Conservation (phyloP, 2,113 vertebrate species). For the Propithecus coquereli region DNA sequence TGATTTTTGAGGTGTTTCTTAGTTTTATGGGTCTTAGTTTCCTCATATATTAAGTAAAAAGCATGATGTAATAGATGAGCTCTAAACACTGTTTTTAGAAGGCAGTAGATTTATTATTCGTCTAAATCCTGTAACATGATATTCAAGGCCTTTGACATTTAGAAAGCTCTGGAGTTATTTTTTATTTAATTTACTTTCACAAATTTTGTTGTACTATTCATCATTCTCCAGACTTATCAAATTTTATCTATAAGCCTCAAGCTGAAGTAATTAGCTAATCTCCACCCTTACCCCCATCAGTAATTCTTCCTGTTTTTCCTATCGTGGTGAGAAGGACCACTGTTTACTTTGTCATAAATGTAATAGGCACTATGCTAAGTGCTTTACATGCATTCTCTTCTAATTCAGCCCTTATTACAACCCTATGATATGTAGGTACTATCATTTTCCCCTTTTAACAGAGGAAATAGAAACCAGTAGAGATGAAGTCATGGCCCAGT, state of each 20-base stretch:
- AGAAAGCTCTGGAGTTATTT: neutral
- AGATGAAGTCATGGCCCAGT: neutral
- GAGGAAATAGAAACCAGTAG: neutral
- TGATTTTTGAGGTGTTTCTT: neutral
- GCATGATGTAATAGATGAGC: neutral
- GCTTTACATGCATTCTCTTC: neutral
- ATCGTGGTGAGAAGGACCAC: too few relatives aligned
- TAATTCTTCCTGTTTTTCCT: conserved; percentile 1
- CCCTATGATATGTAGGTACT: neutral
- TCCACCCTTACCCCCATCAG: neutral
- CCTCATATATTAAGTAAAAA: neutral
- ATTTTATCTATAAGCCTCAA: neutral
- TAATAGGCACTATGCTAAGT: neutral
- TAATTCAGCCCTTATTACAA: neutral
- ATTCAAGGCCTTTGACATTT: neutral
- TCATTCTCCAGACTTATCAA: neutral
- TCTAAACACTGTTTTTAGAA: neutral
- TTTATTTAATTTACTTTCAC: neutral
- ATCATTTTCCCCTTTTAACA: neutral
- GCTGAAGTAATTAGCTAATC: neutral
- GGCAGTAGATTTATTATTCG: neutral
- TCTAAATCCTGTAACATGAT: neutral
- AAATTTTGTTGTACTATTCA: neutral
- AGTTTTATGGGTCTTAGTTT: neutral
- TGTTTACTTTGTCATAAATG: neutral